Evolutionary conservation across 2,113 vertebrate species (phyloP), one percentile per base, ranked within the genome.

Genomic region (Hippoglossus stenolepis): DNA sequence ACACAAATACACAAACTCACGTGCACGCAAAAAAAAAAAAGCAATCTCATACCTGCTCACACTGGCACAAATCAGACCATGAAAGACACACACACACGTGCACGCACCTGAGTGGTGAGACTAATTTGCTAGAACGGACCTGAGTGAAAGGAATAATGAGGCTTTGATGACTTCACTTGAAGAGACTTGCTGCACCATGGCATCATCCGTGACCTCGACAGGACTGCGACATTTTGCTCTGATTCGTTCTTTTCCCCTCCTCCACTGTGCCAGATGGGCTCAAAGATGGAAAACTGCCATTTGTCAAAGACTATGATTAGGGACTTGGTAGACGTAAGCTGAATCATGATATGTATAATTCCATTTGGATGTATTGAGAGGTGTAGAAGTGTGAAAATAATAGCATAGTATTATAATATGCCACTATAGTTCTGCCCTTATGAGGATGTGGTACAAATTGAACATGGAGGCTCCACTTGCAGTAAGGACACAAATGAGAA

Each of bases 121-220:
- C 83, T 89, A 86, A 88, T 91, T 57, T 84, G 62, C 70, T 62
- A 11, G 2, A 85, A 76, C 43, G 13, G 77, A 73, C 79, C 31
- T 24, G 73, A 82, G 70, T 80, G 77, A 85, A 91, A 86, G 80
- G 83, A 90, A 87, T 89, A 92, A 91, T 90, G 85, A 90, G 79
- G 69, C 86, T 86, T 89, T 92, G 86, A 92, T 88, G 83, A 86
- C 82, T 91, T 91, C 81, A 78, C 66, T 70, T 40, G 66, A 82
- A 78, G 67, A 82, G 85, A 49, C 68, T 74, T 51, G 21, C 45
- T 73, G n/a, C 56, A 69, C 56, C 14, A 21, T 79, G 79, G 83
- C 82, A 87, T 90, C 89, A 85, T 79, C 62, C 20, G 26, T 17
- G 71, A 86, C 87, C 89, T 80, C 26, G 2, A 21, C 18, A 9